These are phyloP conservation scores for Chalcosyrphus nemorum DNA, from an alignment of 2,888 invertebrate genomes.

Conservation along the genomic window DNA sequence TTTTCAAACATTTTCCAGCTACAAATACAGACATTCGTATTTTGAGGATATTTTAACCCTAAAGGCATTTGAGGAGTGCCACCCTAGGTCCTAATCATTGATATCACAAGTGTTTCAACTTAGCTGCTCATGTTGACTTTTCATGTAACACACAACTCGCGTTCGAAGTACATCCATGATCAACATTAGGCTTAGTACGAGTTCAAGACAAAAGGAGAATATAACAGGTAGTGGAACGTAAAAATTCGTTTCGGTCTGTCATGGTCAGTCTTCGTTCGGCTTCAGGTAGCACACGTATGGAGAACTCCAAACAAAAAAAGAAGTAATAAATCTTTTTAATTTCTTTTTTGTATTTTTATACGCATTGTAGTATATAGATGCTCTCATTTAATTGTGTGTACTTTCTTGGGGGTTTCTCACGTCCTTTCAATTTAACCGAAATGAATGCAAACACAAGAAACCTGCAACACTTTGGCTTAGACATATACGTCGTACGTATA, in stretches of 20 bases:
- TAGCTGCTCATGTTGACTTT: conserved; percentile 25
- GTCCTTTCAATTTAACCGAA: conserved; percentile 71
- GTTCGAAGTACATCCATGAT: background rate
- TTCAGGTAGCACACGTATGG: conserved; percentile 66
- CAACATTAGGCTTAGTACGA: conserved; percentile 1
- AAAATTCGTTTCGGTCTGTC: conserved; percentile 59
- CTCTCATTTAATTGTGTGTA: conserved; percentile 61
- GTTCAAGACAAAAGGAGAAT: conserved; percentile 15
- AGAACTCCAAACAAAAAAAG: conserved; percentile 48
- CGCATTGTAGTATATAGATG: background rate
- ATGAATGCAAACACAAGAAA: conserved; percentile 52
- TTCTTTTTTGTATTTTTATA: conserved; percentile 62
- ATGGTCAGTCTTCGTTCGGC: conserved; percentile 70
- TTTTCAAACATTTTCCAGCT: too few relatives aligned
- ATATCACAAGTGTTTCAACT: background rate
- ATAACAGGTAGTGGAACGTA: conserved; percentile 55
- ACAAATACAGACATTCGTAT: too few relatives aligned
- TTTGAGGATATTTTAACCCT: too few relatives aligned
- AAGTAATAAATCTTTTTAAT: conserved; percentile 72
- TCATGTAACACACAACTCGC: conserved; percentile 39
- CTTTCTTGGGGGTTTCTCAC: conserved; percentile 70
- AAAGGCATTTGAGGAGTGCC: too few relatives aligned
- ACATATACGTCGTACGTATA: too few relatives aligned
- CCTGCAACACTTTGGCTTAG: conserved; percentile 54
- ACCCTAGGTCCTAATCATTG: too few relatives aligned